These are phyloP conservation scores for Drosophila ananassae DNA, from an alignment of 1,140 invertebrate genomes.

Conservation along the genomic window DNA sequence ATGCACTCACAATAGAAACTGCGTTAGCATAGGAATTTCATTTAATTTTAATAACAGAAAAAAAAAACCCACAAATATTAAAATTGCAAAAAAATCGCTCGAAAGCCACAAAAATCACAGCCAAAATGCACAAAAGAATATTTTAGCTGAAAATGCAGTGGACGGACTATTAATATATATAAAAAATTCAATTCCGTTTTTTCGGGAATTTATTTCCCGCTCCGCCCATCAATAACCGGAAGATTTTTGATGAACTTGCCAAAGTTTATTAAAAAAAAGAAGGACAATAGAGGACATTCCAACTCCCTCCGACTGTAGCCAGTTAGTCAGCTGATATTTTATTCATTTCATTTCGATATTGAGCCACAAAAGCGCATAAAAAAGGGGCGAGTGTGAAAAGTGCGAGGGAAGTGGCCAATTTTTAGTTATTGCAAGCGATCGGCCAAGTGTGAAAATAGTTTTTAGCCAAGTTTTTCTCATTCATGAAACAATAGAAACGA, in stretches of 20 bases:
- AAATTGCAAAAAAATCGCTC: slow-evolving; percentile 15
- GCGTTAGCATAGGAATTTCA: slow-evolving; percentile 37
- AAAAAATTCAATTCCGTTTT: slow-evolving; percentile 59
- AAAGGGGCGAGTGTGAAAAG: slow-evolving; percentile 24
- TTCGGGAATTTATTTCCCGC: slow-evolving; percentile 10
- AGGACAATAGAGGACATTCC: neutral
- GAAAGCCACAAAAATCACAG: slow-evolving; percentile 24
- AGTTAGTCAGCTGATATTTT: slow-evolving; percentile 66
- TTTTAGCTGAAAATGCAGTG: slow-evolving; percentile 40
- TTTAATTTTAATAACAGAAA: slow-evolving; percentile 27
- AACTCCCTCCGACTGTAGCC: slow-evolving; percentile 23
- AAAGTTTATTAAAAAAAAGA: slow-evolving; percentile 72
- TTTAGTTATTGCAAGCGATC: slow-evolving; percentile 70
- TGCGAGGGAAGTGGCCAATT: slow-evolving; percentile 44
- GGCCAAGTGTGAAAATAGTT: slow-evolving; percentile 72
- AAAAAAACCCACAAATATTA: neutral
- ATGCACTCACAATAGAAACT: slow-evolving; percentile 11
- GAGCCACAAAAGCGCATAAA: slow-evolving; percentile 29
- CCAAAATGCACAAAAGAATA: slow-evolving; percentile 58
- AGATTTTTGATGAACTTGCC: slow-evolving; percentile 69
- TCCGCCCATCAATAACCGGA: slow-evolving; percentile 51
- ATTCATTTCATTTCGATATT: slow-evolving; percentile 70
- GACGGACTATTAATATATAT: slow-evolving; percentile 32
- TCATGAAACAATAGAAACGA: slow-evolving; percentile 1
- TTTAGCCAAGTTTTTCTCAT: slow-evolving; percentile 28